These are phyloP conservation scores for Rhinopomastus cyanomelas DNA, from an alignment of 2,113 vertebrate species.

Conservation along the genomic window DNA sequence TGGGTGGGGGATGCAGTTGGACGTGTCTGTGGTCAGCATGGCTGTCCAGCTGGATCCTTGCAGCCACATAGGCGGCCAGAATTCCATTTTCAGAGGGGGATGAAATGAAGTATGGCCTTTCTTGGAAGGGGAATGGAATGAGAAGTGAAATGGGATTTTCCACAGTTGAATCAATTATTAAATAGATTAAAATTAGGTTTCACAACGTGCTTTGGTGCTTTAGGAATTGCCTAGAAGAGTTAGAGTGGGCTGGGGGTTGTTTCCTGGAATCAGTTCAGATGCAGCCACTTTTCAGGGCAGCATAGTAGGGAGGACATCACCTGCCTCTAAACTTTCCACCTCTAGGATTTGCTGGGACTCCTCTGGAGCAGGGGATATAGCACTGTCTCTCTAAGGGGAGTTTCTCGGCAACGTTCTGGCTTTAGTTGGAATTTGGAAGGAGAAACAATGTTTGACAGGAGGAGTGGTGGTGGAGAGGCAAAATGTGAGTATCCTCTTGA, in stretches of 20 bases:
- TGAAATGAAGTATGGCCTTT: not conserved
- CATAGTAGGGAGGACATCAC: not conserved
- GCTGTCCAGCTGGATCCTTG: not conserved
- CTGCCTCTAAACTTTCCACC: not conserved
- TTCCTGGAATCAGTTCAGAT: fast-evolving
- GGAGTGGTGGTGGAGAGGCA: not conserved
- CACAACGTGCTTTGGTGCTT: too few species aligned
- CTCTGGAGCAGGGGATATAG: not conserved
- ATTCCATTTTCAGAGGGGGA: not conserved
- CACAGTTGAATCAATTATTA: not conserved
- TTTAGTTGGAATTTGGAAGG: not conserved
- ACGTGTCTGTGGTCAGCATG: not conserved
- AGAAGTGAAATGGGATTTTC: not conserved
- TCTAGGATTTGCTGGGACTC: not conserved
- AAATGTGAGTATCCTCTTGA: not conserved
- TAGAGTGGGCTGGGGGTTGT: not conserved
- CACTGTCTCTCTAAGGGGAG: not conserved
- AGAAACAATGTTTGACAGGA: not conserved
- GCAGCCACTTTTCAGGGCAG: not conserved
- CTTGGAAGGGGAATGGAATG: not conserved
- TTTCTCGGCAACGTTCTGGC: not conserved
- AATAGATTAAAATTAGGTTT: not conserved
- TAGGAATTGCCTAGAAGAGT: not conserved
- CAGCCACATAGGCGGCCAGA: not conserved
- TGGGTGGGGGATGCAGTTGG: not conserved